Conservation (phyloP, 2,888 invertebrate genomes). For the Morinoia aosen region DNA sequence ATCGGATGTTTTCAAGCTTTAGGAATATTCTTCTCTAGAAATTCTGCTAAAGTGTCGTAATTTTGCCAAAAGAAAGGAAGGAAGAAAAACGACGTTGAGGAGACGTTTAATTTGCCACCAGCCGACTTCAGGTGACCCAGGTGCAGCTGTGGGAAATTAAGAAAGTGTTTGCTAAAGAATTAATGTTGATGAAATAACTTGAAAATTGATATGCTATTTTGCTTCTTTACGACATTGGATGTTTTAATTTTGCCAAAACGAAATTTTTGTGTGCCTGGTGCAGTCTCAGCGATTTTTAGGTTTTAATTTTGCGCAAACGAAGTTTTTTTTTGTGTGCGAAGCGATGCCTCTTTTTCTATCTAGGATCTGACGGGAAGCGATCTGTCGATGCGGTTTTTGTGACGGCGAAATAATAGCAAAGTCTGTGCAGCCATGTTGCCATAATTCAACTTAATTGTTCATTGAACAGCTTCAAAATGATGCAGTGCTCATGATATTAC, state of each 20-base stretch:
- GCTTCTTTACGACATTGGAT: neutral
- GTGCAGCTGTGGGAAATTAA: neutral
- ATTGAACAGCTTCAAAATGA: neutral
- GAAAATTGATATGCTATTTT: neutral
- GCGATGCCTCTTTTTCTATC: too few relatives aligned
- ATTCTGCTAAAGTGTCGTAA: neutral
- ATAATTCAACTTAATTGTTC: neutral
- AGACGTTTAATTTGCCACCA: neutral
- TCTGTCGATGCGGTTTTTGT: neutral
- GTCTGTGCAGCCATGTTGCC: neutral
- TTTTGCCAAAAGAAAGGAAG: neutral
- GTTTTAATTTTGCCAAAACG: neutral
- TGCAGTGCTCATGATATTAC: neutral
- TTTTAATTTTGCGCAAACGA: neutral
- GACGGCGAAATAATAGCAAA: neutral
- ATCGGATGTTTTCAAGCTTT: neutral
- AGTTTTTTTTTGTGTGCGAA: neutral
- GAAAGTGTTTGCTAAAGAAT: neutral
- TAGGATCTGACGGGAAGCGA: neutral
- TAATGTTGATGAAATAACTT: neutral
- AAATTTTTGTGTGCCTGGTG: neutral
- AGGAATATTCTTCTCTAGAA: neutral
- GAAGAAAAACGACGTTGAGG: neutral
- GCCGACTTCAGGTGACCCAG: neutral
- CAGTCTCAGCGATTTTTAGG: too few relatives aligned